Conservation (phyloP, 2,113 vertebrate genomes). For the Eubucco bourcierii region DNA sequence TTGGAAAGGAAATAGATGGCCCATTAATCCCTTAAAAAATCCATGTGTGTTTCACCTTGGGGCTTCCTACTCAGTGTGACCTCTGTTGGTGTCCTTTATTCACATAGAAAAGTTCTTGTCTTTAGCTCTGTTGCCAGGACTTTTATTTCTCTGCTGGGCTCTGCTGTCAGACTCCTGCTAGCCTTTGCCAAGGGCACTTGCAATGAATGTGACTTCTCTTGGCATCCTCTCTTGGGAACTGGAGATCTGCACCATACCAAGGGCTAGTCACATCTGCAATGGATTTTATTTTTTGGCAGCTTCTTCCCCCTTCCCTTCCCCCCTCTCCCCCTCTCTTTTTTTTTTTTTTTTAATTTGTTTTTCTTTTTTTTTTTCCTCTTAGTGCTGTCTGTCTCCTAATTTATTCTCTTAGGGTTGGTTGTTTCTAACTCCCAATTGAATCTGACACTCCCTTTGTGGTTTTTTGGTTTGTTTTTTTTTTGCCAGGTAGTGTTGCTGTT, state of each 20-base stretch:
- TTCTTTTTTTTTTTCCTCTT: accelerated
- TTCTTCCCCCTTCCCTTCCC: background rate
- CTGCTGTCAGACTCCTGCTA: conserved; percentile 1
- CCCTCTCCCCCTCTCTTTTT: accelerated
- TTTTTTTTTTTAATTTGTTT: background rate
- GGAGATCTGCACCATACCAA: background rate
- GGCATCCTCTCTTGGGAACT: background rate
- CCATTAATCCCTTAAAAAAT: background rate
- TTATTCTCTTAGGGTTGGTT: background rate
- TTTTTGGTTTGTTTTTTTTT: background rate
- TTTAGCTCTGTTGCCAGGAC: conserved; percentile 1
- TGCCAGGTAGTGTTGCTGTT: background rate
- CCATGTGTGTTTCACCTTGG: background rate
- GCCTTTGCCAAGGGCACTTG: background rate
- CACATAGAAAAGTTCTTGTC: background rate
- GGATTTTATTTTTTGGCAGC: background rate
- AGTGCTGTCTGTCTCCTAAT: background rate
- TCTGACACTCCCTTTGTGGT: background rate
- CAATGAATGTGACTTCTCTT: conserved; percentile 1
- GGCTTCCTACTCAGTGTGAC: background rate
- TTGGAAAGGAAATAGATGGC: conserved; percentile 4
- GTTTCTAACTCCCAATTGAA: background rate
- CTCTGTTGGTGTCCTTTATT: background rate
- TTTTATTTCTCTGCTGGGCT: conserved; percentile 25
- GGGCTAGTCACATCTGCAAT: background rate